phyloP scores from a whole-genome alignment of 1,140 invertebrate genomes.

The Pseudomyrmex pallidus region DNA sequence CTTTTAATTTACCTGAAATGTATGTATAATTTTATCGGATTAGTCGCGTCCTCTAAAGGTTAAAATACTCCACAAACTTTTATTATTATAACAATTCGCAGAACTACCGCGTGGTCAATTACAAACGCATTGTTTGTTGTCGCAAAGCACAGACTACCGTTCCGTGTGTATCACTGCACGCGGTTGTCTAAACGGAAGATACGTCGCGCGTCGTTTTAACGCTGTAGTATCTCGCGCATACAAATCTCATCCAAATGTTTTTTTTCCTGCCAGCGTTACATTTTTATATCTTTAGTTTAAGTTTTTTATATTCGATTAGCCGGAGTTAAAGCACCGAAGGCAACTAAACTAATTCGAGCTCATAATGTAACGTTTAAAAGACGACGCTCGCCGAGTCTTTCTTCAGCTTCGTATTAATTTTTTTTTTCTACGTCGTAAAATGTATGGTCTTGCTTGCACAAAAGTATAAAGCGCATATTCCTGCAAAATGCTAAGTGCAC shows the following conservation, averaged over 20 bases:
- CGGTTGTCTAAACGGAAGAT: slow-evolving; percentile 24
- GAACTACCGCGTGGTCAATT: too few species aligned
- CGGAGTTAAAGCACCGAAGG: slow-evolving; percentile 37
- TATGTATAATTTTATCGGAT: too few species aligned
- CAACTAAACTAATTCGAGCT: slow-evolving; percentile 41
- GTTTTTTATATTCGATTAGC: slow-evolving; percentile 38
- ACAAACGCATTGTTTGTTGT: not conserved
- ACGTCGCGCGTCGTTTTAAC: not conserved
- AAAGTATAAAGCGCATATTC: not conserved
- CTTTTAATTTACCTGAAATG: too few species aligned
- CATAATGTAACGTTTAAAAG: slow-evolving; percentile 49
- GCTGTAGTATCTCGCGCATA: not conserved
- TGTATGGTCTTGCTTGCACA: not conserved
- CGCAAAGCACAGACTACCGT: slow-evolving; percentile 9
- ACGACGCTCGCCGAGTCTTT: slow-evolving; percentile 14
- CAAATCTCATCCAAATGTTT: not conserved
- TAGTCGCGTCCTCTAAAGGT: too few species aligned
- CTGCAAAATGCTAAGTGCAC: slow-evolving; percentile 24
- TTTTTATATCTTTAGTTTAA: slow-evolving; percentile 42
- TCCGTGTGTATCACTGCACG: not conserved
- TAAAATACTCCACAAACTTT: too few species aligned
- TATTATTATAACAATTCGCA: slow-evolving; percentile 4
- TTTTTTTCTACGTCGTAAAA: slow-evolving; percentile 40
- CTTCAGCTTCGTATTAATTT: slow-evolving; percentile 20
- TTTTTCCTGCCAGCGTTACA: slow-evolving; percentile 2